phyloP scores from a whole-genome alignment of 2,113 vertebrate genomes.

The Callopanchax toddi region DNA sequence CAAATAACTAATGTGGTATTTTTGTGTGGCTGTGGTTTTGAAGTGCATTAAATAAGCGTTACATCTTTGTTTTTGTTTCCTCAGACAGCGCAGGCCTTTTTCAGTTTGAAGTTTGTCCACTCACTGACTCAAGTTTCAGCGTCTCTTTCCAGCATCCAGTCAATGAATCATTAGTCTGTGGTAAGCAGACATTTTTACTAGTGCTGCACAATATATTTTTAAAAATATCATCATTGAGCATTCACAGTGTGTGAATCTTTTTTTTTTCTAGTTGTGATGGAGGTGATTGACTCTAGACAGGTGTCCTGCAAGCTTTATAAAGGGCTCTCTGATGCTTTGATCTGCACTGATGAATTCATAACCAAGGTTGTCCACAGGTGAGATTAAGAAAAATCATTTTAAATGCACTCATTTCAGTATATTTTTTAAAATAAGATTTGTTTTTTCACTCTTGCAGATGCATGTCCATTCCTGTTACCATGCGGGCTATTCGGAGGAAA shows the following conservation, averaged over 20 bases:
- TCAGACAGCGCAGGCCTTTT: slow-evolving; percentile 93
- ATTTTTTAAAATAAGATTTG: neutral
- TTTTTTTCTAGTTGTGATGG: slow-evolving; percentile 90
- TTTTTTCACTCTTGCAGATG: slow-evolving; percentile 79
- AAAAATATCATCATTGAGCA: too few species aligned
- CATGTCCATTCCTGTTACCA: slow-evolving; percentile 99
- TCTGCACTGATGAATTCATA: slow-evolving; percentile 99
- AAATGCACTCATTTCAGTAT: neutral
- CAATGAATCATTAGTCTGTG: slow-evolving; percentile 97
- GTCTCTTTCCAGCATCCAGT: slow-evolving; percentile 98
- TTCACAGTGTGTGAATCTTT: too few species aligned
- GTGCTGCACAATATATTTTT: too few species aligned
- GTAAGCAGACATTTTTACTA: slow-evolving; percentile 75
- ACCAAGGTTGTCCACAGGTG: slow-evolving; percentile 98
- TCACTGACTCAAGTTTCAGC: slow-evolving; percentile 94
- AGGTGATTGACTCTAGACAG: slow-evolving; percentile 94
- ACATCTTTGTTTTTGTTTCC: slow-evolving; percentile 2
- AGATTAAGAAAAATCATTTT: slow-evolving; percentile 17
- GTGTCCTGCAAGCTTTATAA: slow-evolving; percentile 97
- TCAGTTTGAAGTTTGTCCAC: slow-evolving; percentile 97
- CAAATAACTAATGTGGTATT: neutral
- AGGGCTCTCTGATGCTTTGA: slow-evolving; percentile 94
- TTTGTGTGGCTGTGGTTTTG: neutral
- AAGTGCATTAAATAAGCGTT: neutral
- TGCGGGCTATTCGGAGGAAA: slow-evolving; percentile 96